Evolutionary conservation across 2,113 vertebrate species (phyloP), one percentile per base, ranked within the genome.

Genomic region (Pungitius pungitius): DNA sequence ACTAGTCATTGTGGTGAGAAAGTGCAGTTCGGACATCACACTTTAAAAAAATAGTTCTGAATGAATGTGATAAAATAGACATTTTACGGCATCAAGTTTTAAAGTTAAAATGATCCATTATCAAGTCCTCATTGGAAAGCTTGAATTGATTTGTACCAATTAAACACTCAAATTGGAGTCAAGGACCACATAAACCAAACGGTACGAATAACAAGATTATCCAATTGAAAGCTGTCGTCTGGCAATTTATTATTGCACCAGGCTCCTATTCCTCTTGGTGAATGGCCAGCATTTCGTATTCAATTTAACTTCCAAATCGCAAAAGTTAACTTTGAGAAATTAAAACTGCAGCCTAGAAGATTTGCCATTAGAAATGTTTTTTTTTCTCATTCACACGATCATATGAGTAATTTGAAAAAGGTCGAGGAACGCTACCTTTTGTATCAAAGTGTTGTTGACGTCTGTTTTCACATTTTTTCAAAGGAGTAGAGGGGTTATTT

Each of bases 391-490:
- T 47, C 60, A 70, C 57, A 26, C 24, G 1, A 17, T 54, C 61
- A 37, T 27, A 0, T 43, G 63, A 56, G 24, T 55, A 11, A 43
- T 68, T 43, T 24, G 3, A 47, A 47, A 63, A 8, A 42, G 17
- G 22, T 54, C 12, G 12, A 58, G 42, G 42, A 84, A 72, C 51
- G 51, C 47, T 17, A 18, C 61, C 40, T 75, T 62, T 30, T 64
- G 15, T 73, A 15, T 51, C 11, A 39, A 26, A 20, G 14, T 22
- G 55, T 79, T 17, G 13, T 51, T 3, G 2, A 30, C 0, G 2
- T 15, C 47, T 42, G 45, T 69, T 76, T 68, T 69, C 39, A 64
- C 26, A 47, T 30, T 57, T 52, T 14, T 3, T 43, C 1, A 35
- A 35, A 30, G 30, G 30, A 5, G 13, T n/a, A n/a, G 13, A 13